Base-by-base conservation (phyloP, 1,140 invertebrate species). In the Lucilia sericata region DNA sequence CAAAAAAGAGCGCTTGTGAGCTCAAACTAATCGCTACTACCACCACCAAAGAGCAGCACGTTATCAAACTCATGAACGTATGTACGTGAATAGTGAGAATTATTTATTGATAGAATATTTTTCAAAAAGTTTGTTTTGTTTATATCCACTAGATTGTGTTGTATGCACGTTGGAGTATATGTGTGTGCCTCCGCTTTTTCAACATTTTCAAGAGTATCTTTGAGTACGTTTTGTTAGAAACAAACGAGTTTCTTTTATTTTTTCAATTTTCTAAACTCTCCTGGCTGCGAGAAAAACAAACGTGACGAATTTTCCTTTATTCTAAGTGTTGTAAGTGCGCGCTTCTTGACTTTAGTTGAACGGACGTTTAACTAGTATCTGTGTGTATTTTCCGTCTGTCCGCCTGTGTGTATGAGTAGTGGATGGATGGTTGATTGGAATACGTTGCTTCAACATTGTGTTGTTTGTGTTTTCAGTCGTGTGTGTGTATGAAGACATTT, bases 401-500 rank as follows among this genome's bases (percentile, higher is more conserved):
- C 9, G n/a, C n/a, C 19, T 19, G n/a, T 70, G n/a, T 70, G 10
- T 70, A 70, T n/a, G 65, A 70, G 65, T 19, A 19, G 19, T 49
- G 42, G 42, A 80, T 78, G 42, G 13, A 76, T 78, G 36, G 36
- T 47, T 42, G 42, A 42, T 42, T 47, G 75, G 42, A 21, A 80
- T 19, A 80, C 76, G 10, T 80, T 80, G n/a, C 47, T 80, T 51
- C n/a, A 80, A 49, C 47, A 80, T 80, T 80, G 76, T 65, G 75
- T 80, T 25, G 19, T 36, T 76, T 76, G 75, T 84, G 74, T 84
- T 36, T 19, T 21, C 19, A 2, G n/a, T 5, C 19, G 9, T 51
- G 76, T 82, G 8, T 75, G 42, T 76, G 17, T 80, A 84, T 84
- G 76, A 84, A 84, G 83, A 84, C 83, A 84, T 84, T 84, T 65